A percentile compares a stretch with the other conserved stretches of the same genome.
These are phyloP conservation scores for Nymphalis urticae DNA, from an alignment of 2,888 invertebrate genomes.

Conservation along the genomic window DNA sequence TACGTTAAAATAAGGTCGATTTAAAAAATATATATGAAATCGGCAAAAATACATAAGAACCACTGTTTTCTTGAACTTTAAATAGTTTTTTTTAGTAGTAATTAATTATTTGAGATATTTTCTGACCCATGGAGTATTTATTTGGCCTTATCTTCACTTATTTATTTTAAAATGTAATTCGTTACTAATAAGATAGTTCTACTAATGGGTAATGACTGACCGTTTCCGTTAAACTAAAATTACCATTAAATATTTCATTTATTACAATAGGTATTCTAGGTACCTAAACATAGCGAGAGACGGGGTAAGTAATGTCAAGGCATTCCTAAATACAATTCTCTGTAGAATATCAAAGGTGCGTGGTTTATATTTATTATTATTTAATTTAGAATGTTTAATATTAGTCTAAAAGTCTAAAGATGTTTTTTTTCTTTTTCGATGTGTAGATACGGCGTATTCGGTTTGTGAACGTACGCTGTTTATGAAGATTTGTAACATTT, in stretches of 20 bases:
- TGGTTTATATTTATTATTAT: conserved; percentile 64
- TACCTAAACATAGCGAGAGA: conserved; percentile 2
- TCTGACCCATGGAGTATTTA: no score
- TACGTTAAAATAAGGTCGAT: no score
- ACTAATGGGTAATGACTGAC: no score
- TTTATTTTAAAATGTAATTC: no score
- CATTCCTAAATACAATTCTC: conserved; percentile 40
- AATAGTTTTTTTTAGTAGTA: no score
- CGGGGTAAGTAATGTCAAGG: conserved; percentile 23
- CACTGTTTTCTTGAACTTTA: no score
- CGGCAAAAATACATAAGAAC: no score
- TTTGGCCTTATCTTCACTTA: no score
- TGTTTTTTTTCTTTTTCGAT: conserved; percentile 29
- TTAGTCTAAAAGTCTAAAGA: conserved; percentile 29
- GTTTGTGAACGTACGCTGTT: conserved; percentile 24
- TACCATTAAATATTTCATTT: neutral
- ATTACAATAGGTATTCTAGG: neutral
- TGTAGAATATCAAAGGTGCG: conserved; percentile 57
- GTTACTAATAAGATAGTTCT: no score
- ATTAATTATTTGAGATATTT: no score
- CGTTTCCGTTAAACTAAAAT: no score
- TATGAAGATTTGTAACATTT: conserved; percentile 53
- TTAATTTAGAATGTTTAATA: conserved; percentile 41
- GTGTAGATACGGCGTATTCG: conserved; percentile 19
- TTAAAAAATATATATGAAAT: no score